phyloP scores from a whole-genome alignment of 2,797 vertebrate genomes.

The Anguilla obscura region DNA sequence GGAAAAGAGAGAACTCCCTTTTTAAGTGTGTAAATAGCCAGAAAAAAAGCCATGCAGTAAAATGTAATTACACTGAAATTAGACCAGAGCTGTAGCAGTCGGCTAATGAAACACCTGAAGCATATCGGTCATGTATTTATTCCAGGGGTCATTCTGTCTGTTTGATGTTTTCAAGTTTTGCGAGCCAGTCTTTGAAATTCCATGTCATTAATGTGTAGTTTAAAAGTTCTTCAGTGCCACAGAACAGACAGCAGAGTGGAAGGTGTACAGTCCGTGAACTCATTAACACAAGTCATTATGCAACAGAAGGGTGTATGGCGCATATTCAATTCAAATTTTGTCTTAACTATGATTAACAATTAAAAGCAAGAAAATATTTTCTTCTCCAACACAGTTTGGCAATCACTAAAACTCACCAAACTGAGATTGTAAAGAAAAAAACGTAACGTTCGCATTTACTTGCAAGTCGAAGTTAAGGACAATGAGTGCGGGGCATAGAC shows the following conservation, averaged over 20 bases:
- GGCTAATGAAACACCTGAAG: background rate
- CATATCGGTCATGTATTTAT: background rate
- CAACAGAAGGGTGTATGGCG: background rate
- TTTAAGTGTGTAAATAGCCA: background rate
- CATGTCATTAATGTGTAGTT: constrained; percentile 40
- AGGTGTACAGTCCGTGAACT: constrained; percentile 18
- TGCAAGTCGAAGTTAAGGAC: background rate
- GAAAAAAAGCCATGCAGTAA: background rate
- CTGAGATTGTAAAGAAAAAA: background rate
- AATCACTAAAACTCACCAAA: background rate
- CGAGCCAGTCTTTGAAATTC: constrained; percentile 41
- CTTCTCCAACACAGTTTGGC: background rate
- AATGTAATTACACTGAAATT: background rate
- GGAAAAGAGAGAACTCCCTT: background rate
- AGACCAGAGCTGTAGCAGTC: background rate
- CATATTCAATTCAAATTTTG: background rate
- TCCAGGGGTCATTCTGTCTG: background rate
- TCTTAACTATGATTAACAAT: background rate
- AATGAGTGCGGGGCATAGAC: background rate
- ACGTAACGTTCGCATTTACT: background rate
- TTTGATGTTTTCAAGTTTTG: background rate
- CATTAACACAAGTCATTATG: background rate
- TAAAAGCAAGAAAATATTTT: background rate
- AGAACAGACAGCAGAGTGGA: constrained; percentile 24
- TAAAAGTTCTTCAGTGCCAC: constrained; percentile 39